Evolutionary conservation across 1,140 invertebrate species (phyloP).

Genomic region (Physella acuta): DNA sequence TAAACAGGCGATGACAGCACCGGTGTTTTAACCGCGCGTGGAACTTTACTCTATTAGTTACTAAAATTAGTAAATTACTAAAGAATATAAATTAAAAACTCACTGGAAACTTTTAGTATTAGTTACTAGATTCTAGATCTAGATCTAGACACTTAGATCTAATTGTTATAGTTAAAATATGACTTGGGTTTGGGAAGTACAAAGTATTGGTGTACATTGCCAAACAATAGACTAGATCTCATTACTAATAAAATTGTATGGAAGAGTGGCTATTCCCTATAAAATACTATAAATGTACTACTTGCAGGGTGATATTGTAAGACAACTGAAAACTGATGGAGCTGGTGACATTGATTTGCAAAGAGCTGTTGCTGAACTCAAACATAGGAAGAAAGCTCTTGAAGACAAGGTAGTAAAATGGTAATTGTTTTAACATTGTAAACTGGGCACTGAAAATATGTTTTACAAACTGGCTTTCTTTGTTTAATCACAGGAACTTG

Average conservation of each 20-base stretch:
- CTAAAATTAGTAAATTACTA: too few relatives aligned
- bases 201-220: not conserved
- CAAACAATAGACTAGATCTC: not conserved
- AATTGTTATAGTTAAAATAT: not conserved
- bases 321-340: constrained; percentile 80
- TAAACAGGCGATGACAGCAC: too few relatives aligned
- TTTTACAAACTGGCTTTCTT: not conserved
- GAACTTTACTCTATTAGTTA: too few relatives aligned
- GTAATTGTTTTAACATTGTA: not conserved
- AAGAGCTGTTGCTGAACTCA: constrained; percentile 89
- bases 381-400: constrained; percentile 83
- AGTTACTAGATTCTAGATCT: too few relatives aligned
- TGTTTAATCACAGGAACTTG: constrained; percentile 74
- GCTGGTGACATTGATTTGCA: constrained; percentile 90
- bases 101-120: too few relatives aligned
- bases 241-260: not conserved
- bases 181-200: not conserved
- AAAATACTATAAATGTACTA: constrained; percentile 2
- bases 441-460: not conserved
- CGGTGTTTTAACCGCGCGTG: too few relatives aligned
- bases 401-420: constrained; percentile 75
- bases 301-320: constrained; percentile 80
- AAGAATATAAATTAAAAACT: too few relatives aligned
- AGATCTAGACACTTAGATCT: not conserved
- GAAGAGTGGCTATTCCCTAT: not conserved